Evolutionary conservation across 2,113 vertebrate genomes (phyloP), one percentile per base, ranked within the genome.

Genomic region (Rhinopomastus cyanomelas): DNA sequence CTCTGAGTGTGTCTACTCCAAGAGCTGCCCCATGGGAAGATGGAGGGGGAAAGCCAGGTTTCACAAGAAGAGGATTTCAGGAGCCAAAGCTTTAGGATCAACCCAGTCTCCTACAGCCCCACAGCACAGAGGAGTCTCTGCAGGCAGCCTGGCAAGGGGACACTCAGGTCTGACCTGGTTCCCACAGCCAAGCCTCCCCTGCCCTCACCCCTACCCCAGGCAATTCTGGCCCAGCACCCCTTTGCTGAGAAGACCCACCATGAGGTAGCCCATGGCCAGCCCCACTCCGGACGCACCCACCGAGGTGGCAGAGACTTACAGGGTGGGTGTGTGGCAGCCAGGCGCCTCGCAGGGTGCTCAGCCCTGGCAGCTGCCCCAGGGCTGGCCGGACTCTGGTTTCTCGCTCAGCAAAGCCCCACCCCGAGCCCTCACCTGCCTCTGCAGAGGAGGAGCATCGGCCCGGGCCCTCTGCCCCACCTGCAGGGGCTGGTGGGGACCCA

Each of bases 341-440:
- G 46, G 30, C 29, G 71, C 83, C 37, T 75, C 27, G 12, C 1
- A 5, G 34, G 17, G 66, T 7, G 46, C 56, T 88, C 9, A 1
- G 78, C 66, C 12, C 48, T 8, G 48, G 76, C 59, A 60, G 23
- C 76, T 49, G 59, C 68, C 67, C 67, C n/a, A 29, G 12, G 16
- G 16, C 64, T 46, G 42, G 22, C 78, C 3, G 5, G 44, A n/a
- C 26, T 84, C 69, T 2, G 29, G 19, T 36, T 75, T 46, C 81
- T 74, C 16, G 2, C 49, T 85, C 39, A 1, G 34, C 61, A 89
- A 81, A 95, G 95, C 91, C 85, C 93, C 93, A 95, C 95, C 93
- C 93, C 78, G 13, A 71, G 53, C 12, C 51, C 78, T 84, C 37
- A 49, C 81, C 86, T 65, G 76, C 91, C 64, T 90, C 83, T 2